Percentiles rank a stretch among this genome's conserved stretches.
phyloP scores from a whole-genome alignment of 2,113 vertebrate genomes.

The Raphicerus campestris region DNA sequence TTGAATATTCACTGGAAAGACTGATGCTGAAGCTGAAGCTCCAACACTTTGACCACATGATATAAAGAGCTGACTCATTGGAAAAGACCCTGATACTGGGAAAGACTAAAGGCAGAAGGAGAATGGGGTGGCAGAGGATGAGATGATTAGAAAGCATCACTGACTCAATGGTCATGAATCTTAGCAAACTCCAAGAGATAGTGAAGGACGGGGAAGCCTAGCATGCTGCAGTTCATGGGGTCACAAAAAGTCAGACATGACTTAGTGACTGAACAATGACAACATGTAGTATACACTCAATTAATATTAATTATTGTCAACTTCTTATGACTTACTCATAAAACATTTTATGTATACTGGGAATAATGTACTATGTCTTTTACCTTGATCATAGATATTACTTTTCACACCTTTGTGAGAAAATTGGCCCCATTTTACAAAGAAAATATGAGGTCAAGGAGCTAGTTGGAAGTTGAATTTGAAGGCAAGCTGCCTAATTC shows the following conservation, averaged over 20 bases:
- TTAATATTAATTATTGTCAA: not conserved
- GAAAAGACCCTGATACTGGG: not conserved
- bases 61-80: not conserved
- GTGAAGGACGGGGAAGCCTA: not conserved
- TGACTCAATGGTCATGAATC: not conserved
- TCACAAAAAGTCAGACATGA: not conserved
- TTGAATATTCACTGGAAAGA: not conserved
- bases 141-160: not conserved
- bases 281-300: not conserved
- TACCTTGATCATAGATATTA: constrained; percentile 8
- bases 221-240: not conserved
- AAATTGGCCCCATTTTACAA: not conserved
- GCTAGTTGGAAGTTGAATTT: not conserved
- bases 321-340: not conserved
- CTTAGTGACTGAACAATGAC: not conserved
- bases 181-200: not conserved
- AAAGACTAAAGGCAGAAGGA: not conserved
- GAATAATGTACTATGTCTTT: constrained; percentile 9
- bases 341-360: not conserved
- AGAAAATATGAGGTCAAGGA: not conserved
- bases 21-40: not conserved
- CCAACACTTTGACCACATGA: not conserved
- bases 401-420: not conserved
- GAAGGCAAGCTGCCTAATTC: not conserved
- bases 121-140: not conserved